Evolutionary conservation across 2,113 vertebrate species (phyloP).

Genomic region (Circaetus gallicus): DNA sequence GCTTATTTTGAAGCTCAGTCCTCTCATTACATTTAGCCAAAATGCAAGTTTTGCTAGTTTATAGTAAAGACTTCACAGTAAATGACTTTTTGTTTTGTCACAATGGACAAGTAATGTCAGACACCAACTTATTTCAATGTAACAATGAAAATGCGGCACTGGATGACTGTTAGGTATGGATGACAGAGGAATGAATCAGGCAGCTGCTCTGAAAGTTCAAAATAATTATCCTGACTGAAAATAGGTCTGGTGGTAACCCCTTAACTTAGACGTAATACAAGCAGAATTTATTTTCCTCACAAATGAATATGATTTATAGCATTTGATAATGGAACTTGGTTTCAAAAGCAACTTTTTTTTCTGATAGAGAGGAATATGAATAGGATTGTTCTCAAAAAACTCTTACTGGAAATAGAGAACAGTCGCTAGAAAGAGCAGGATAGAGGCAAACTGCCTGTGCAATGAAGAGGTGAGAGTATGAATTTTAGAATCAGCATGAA

Average conservation of each 20-base stretch:
- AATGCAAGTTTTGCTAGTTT: neutral
- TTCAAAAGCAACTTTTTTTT: constrained; percentile 37
- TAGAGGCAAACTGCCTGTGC: neutral
- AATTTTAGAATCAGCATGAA: neutral
- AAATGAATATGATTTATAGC: neutral
- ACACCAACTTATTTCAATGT: neutral
- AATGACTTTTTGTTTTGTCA: constrained; percentile 40
- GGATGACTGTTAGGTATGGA: neutral
- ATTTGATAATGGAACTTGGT: neutral
- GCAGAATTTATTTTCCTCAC: constrained; percentile 11
- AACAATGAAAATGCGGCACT: constrained; percentile 3
- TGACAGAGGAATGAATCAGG: constrained; percentile 18
- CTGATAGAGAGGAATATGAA: neutral
- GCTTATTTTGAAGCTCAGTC: neutral
- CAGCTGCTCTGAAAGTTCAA: constrained; percentile 56
- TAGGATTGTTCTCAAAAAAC: neutral
- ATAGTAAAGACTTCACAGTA: neutral
- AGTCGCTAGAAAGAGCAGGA: neutral
- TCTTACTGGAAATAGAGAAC: neutral
- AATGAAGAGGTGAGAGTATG: neutral
- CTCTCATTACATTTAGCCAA: neutral
- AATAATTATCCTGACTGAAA: constrained; percentile 46
- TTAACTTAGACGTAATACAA: neutral
- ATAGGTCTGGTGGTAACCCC: constrained; percentile 16
- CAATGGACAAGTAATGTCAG: constrained; percentile 20